Conservation (phyloP, 2,797 vertebrate genomes). For the Anabacerthia variegaticeps region DNA sequence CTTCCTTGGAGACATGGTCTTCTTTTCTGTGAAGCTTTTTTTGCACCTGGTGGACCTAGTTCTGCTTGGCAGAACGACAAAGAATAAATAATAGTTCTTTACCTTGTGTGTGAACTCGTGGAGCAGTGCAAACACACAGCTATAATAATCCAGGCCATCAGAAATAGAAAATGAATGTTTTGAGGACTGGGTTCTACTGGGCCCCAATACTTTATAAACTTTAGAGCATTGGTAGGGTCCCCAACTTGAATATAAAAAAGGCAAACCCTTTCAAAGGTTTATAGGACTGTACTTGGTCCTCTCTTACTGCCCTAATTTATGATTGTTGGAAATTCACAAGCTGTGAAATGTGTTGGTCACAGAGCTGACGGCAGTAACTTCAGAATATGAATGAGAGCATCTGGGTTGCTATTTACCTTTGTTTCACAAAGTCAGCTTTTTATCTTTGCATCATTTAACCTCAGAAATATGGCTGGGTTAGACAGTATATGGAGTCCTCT, state of each 20-base stretch:
- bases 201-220: not conserved
- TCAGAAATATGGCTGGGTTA: conserved; percentile 49
- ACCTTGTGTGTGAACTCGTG: not conserved
- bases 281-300: not conserved
- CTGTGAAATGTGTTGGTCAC: conserved; percentile 63
- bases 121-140: not conserved
- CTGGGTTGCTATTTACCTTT: conserved; percentile 57
- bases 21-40: not conserved
- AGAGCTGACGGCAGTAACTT: conserved; percentile 55
- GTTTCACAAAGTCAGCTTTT: conserved; percentile 52
- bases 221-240: not conserved
- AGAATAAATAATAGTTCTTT: not conserved
- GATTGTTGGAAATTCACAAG: conserved; percentile 50
- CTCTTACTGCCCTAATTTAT: conserved; percentile 56
- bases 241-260: conserved; percentile 32
- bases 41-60: not conserved
- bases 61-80: not conserved
- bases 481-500: not conserved
- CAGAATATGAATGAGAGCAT: conserved; percentile 52
- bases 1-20: not conserved
- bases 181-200: not conserved
- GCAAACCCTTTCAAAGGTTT: conserved; percentile 30
- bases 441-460: conserved; percentile 57
- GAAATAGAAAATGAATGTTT: not conserved
- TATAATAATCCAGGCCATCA: not conserved